Evolutionary conservation across 1,140 invertebrate genomes (phyloP).

Genomic region (Doryteuthis pealeii): DNA sequence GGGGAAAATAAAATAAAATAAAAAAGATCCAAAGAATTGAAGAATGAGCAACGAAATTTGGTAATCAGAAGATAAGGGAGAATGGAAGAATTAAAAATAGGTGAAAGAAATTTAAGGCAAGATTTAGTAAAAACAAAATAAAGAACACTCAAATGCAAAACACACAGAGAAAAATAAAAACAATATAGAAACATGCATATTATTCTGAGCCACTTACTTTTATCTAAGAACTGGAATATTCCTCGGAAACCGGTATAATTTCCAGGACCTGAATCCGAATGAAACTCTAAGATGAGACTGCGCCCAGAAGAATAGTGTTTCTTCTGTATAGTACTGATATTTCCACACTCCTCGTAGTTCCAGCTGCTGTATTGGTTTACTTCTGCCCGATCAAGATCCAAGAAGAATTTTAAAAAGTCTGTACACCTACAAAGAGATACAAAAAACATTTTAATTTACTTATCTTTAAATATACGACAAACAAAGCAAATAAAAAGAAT

Average conservation of each 20-base stretch:
- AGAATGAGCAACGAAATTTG: no score
- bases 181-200: no score
- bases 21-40: no score
- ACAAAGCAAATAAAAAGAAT: no score
- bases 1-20: no score
- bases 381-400: constrained; percentile 69
- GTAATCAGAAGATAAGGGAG: no score
- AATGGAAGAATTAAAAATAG: no score
- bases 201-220: constrained; percentile 67
- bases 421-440: constrained; percentile 69
- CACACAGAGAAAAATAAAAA: no score
- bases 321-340: constrained; percentile 65
- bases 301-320: constrained; percentile 79
- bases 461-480: no score
- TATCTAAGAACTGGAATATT: constrained; percentile 79
- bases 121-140: no score
- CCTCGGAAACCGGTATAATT: constrained; percentile 78
- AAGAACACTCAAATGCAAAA: no score
- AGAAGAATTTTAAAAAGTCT: constrained; percentile 80
- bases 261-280: constrained; percentile 65
- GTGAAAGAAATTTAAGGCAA: no score
- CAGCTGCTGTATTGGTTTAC: constrained; percentile 80
- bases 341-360: constrained; percentile 74
- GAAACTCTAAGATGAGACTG: constrained; percentile 80
- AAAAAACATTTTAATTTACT: constrained; percentile 8